Conservation (phyloP, 2,888 invertebrate genomes). For the Margaritifera margaritifera region DNA sequence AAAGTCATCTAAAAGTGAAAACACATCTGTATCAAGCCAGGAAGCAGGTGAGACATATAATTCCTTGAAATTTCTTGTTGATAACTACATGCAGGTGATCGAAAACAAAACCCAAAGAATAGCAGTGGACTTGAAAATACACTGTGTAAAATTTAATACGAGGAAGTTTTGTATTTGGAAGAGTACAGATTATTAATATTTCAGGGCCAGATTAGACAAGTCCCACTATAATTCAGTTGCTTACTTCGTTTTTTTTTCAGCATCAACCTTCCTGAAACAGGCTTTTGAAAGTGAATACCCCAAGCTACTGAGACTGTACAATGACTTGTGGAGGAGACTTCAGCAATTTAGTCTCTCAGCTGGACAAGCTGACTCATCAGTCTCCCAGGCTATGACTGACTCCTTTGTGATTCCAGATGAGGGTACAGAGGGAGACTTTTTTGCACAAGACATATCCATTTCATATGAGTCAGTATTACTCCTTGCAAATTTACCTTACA, state of each 20-base stretch:
- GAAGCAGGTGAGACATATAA: too few relatives aligned
- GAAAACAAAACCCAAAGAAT: too few relatives aligned
- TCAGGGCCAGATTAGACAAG: neutral
- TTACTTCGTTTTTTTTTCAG: constrained; percentile 37
- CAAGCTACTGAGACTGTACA: constrained; percentile 85
- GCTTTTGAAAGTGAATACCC: constrained; percentile 91
- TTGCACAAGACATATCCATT: constrained; percentile 14
- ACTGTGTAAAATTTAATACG: too few relatives aligned
- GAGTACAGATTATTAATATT: too few relatives aligned
- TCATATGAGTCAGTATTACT: constrained; percentile 37
- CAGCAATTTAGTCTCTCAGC: constrained; percentile 73
- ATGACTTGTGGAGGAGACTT: constrained; percentile 83
- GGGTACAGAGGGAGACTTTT: constrained; percentile 26
- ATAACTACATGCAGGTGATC: too few relatives aligned
- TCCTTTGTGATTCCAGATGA: neutral
- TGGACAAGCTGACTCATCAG: constrained; percentile 22
- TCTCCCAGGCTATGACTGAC: constrained; percentile 16
- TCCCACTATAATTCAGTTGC: neutral
- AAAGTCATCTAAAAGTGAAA: too few relatives aligned
- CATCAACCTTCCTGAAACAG: constrained; percentile 79
- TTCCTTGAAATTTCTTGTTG: too few relatives aligned
- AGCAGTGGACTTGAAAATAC: too few relatives aligned
- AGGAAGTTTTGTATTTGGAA: too few relatives aligned
- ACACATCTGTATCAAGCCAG: too few relatives aligned
- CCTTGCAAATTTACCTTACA: neutral